Percentiles rank a stretch among this genome's conserved stretches.
phyloP scores from a whole-genome alignment of 2,113 vertebrate species.

The Peromyscus polionotus region DNA sequence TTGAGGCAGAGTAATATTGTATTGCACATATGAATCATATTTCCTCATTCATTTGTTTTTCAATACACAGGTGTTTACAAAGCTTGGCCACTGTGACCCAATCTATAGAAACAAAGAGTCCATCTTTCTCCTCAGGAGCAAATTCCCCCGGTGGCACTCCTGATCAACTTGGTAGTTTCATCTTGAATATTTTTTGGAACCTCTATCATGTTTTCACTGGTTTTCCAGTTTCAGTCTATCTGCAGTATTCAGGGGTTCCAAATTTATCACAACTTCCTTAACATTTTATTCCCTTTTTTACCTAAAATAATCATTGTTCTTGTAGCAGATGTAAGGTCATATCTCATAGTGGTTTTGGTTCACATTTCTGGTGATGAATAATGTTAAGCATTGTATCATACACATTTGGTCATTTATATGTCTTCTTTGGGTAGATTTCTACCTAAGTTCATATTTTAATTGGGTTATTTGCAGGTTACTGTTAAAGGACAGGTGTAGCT shows the following conservation, averaged over 20 bases:
- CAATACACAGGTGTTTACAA: background rate
- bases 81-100: background rate
- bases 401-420: background rate
- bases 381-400: background rate
- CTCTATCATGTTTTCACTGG: background rate
- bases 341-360: background rate
- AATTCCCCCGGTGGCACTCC: background rate
- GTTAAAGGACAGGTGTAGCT: background rate
- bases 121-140: background rate
- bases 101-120: background rate
- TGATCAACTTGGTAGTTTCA: background rate
- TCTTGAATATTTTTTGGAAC: background rate
- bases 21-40: background rate
- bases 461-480: background rate
- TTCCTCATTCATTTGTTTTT: background rate
- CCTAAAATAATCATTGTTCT: background rate
- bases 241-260: background rate
- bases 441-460: background rate
- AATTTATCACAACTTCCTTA: background rate
- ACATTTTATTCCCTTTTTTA: background rate
- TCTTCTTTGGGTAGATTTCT: background rate
- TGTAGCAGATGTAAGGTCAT: background rate
- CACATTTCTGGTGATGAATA: background rate
- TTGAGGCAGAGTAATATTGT: background rate
- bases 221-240: background rate